A percentile compares a stretch with the other conserved stretches of the same genome.
These are phyloP conservation scores for Monopis laevigella DNA, from an alignment of 2,888 invertebrate species.

Conservation along the genomic window DNA sequence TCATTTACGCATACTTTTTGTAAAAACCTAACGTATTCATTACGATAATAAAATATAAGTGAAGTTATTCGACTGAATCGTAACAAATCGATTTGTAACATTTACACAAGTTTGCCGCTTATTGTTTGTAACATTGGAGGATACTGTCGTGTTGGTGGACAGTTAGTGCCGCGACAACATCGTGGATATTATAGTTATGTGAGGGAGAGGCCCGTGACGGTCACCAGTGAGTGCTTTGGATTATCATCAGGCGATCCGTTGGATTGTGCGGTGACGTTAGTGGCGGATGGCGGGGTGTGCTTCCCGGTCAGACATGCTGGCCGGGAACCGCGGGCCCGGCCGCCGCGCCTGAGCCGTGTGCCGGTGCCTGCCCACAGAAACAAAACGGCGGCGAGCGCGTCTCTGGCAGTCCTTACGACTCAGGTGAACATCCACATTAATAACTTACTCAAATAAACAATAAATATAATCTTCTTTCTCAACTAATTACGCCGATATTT, in stretches of 20 bases:
- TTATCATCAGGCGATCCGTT: neutral
- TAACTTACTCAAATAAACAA: neutral
- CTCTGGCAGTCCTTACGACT: conserved; percentile 35
- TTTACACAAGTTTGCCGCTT: conserved; percentile 26
- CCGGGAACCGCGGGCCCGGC: conserved; percentile 50
- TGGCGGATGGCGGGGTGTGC: conserved; percentile 56
- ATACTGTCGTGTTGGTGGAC: conserved; percentile 34
- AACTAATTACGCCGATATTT: neutral
- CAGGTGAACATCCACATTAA: conserved; percentile 29
- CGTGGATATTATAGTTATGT: conserved; percentile 19
- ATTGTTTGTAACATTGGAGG: conserved; percentile 51
- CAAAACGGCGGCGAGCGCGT: conserved; percentile 46
- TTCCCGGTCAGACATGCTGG: conserved; percentile 28
- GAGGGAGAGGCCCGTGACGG: conserved; percentile 39
- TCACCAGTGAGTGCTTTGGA: conserved; percentile 48
- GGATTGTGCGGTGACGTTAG: conserved; percentile 27
- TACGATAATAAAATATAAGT: conserved; percentile 1
- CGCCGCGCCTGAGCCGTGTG: conserved; percentile 49
- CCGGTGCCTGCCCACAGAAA: conserved; percentile 31
- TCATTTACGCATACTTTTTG: too few relatives aligned
- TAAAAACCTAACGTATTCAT: too few relatives aligned
- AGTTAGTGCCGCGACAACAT: conserved; percentile 38
- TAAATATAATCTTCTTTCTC: neutral
- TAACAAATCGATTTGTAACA: conserved; percentile 26
- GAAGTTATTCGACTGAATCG: neutral